Base-by-base conservation (phyloP, 2,888 invertebrate species). In the Capitulum mitella region DNA sequence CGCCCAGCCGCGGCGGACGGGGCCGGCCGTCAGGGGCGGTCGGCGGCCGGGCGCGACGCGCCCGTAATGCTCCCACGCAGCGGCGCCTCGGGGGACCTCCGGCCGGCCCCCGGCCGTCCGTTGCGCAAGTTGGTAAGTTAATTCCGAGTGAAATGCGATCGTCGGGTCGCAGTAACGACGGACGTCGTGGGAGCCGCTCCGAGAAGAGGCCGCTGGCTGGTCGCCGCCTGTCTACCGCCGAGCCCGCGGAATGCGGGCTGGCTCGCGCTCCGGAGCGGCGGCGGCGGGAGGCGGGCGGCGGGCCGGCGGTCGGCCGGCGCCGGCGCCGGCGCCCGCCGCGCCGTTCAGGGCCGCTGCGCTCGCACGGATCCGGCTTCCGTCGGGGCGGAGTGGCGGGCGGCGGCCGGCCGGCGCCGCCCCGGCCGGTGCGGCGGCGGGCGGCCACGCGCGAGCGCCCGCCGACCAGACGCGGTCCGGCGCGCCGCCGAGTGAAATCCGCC, bases 121-220 rank as follows among this genome's bases (percentile, higher is more conserved):
- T 58, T n/a, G n/a, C 58, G 58, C 29, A 58, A 58, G n/a, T 58
- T n/a, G 58, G n/a, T 58, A 58, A 58, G 58, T 58, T n/a, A 43
- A n/a, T n/a, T n/a, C n/a, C n/a, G n/a, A n/a, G n/a, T n/a, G n/a
- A n/a, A n/a, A n/a, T n/a, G n/a, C n/a, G n/a, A n/a, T n/a, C n/a
- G n/a, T n/a, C n/a, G n/a, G n/a, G n/a, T n/a, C n/a, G n/a, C n/a
- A n/a, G n/a, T n/a, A n/a, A n/a, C n/a, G n/a, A n/a, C n/a, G n/a
- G n/a, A n/a, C n/a, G n/a, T n/a, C n/a, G n/a, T n/a, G n/a, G n/a
- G n/a, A n/a, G n/a, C n/a, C n/a, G n/a, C n/a, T n/a, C n/a, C n/a
- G n/a, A n/a, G n/a, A n/a, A n/a, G n/a, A n/a, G n/a, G n/a, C n/a
- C n/a, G n/a, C n/a, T n/a, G n/a, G n/a, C n/a, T n/a, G n/a, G n/a